Evolutionary conservation across 2,113 vertebrate species (phyloP).

Genomic region (Lasiurus borealis): DNA sequence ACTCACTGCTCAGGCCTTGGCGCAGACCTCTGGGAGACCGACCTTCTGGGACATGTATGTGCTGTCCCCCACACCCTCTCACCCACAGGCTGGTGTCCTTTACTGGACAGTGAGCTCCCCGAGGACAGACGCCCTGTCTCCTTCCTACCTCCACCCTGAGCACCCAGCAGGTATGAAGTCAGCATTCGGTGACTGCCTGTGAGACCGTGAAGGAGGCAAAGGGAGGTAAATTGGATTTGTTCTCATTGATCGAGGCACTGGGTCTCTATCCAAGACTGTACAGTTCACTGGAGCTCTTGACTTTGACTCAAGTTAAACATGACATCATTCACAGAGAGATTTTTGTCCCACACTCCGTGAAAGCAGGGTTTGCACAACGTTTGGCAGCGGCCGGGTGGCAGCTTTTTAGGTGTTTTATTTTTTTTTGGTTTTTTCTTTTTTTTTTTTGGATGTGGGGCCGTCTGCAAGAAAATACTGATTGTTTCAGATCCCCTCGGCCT

Average conservation of each 20-base stretch:
- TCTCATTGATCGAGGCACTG: not conserved
- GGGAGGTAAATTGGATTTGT: not conserved
- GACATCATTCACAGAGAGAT: constrained; percentile 16
- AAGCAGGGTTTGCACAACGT: constrained; percentile 60
- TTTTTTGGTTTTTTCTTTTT: no score
- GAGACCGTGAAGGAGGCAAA: not conserved
- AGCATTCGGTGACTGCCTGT: not conserved
- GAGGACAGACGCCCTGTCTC: not conserved
- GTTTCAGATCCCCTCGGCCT: not conserved
- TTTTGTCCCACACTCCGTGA: not conserved
- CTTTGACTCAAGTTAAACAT: constrained; percentile 32
- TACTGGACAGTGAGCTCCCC: not conserved
- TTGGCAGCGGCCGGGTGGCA: not conserved
- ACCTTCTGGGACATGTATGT: not conserved
- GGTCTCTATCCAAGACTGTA: not conserved
- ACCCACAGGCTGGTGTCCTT: not conserved
- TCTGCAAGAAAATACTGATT: not conserved
- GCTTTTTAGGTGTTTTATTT: not conserved
- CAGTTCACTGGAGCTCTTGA: constrained; percentile 1
- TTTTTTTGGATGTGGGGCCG: not conserved
- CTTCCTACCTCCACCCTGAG: not conserved
- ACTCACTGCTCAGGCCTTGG: not conserved
- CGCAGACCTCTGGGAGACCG: not conserved
- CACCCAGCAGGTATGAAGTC: not conserved
- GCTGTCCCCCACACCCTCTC: not conserved